phyloP scores from a whole-genome alignment of 37 sponge, comb jelly and placozoan genomes.

The Theonella swinhoei region DNA sequence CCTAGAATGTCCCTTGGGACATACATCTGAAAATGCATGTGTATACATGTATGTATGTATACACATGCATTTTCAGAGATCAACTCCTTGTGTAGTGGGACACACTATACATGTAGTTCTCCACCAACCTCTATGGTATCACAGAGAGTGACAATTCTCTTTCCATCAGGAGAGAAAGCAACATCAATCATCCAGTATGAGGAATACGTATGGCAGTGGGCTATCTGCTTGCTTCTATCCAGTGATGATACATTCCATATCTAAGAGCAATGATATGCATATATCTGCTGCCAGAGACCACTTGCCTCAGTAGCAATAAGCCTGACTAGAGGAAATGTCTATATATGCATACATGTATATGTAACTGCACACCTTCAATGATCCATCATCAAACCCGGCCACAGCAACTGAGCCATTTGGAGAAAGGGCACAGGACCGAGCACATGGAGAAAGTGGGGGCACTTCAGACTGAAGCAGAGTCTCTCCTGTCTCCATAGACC shows the following conservation, averaged over 20 bases:
- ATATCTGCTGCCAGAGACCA: not conserved
- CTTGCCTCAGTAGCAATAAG: not conserved
- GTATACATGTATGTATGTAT: no score
- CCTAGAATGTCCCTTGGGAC: no score
- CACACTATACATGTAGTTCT: not conserved
- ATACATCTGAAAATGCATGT: no score
- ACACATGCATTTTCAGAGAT: not conserved
- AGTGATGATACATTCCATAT: constrained; percentile 41
- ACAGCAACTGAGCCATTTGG: constrained; percentile 50
- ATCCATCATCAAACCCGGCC: constrained; percentile 74
- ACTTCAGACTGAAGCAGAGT: not conserved
- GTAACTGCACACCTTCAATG: constrained; percentile 31
- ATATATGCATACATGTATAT: not conserved
- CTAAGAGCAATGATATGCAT: constrained; percentile 18
- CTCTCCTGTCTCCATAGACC: constrained; percentile 20
- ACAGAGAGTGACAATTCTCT: constrained; percentile 60
- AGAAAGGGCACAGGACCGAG: constrained; percentile 61
- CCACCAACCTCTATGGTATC: constrained; percentile 60
- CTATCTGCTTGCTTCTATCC: not conserved
- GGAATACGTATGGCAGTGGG: constrained; percentile 27
- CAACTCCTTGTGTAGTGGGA: not conserved
- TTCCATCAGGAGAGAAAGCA: constrained; percentile 72
- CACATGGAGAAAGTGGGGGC: constrained; percentile 27
- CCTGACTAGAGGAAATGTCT: not conserved
- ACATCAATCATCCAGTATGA: constrained; percentile 66